Percentiles rank a stretch among this genome's conserved stretches.
These are phyloP conservation scores for Zootoca vivipara DNA, from an alignment of 2,113 vertebrate genomes.

Conservation along the genomic window DNA sequence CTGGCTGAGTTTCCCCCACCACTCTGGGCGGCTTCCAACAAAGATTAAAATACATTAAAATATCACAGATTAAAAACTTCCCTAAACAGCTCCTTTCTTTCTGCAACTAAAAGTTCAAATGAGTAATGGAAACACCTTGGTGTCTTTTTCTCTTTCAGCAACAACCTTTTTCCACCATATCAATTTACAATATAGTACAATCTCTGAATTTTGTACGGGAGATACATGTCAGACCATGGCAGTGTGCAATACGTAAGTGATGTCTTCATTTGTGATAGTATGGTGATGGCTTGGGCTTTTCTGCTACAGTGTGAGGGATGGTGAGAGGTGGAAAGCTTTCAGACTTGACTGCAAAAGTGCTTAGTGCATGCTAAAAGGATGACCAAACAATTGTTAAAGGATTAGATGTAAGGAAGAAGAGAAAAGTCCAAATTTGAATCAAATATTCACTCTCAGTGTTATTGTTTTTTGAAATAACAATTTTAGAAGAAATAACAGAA, in stretches of 20 bases:
- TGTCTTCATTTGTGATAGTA: not conserved
- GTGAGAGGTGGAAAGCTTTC: not conserved
- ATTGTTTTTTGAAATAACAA: not conserved
- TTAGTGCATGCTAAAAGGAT: not conserved
- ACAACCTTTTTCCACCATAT: slow-evolving; percentile 99
- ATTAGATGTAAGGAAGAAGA: not conserved
- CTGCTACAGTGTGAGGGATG: not conserved
- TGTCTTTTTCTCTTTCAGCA: slow-evolving; percentile 75
- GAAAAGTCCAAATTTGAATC: not conserved
- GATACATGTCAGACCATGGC: slow-evolving; percentile 98
- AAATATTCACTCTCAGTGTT: not conserved
- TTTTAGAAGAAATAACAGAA: not conserved
- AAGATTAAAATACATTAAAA: too few relatives aligned
- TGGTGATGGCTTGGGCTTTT: not conserved
- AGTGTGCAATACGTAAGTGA: slow-evolving; percentile 95
- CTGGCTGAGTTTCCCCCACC: too few relatives aligned
- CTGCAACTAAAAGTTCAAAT: not conserved
- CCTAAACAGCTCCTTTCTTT: not conserved
- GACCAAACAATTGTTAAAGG: not conserved
- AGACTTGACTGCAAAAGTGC: not conserved
- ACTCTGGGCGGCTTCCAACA: too few relatives aligned
- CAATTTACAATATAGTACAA: slow-evolving; percentile 99
- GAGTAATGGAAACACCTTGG: slow-evolving; percentile 18
- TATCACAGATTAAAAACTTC: too few relatives aligned
- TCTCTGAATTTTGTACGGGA: slow-evolving; percentile 99